Conservation (phyloP, 2,888 invertebrate genomes). For the Peribatodes rhomboidaria region DNA sequence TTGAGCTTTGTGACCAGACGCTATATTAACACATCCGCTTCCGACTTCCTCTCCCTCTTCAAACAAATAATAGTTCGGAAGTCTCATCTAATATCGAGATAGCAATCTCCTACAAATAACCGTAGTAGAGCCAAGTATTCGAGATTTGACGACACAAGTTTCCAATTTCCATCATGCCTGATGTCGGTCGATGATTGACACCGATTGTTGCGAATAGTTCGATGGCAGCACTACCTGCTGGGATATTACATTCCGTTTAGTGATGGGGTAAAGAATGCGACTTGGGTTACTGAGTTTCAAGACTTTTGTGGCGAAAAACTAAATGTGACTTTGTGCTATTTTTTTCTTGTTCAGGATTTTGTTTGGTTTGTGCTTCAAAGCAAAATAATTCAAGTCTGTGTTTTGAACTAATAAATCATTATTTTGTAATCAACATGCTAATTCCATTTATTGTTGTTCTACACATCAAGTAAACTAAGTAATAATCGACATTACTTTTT, state of each 20-base stretch:
- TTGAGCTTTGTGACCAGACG: too few species aligned
- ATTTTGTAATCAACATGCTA: too few species aligned
- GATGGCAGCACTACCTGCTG: constrained; percentile 32
- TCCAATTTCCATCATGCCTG: constrained; percentile 23
- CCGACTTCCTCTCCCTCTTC: background rate
- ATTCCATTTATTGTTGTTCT: too few species aligned
- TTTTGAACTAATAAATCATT: too few species aligned
- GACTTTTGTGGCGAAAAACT: too few species aligned
- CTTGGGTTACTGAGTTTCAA: background rate
- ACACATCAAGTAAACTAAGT: too few species aligned
- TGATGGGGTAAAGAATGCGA: constrained; percentile 14
- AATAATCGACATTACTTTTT: too few species aligned
- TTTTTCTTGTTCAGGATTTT: too few species aligned
- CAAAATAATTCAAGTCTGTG: too few species aligned
- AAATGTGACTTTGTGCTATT: too few species aligned
- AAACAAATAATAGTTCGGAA: background rate
- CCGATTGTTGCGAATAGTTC: constrained; percentile 43
- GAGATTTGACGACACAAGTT: constrained; percentile 22
- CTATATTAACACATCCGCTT: background rate
- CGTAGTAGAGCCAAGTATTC: constrained; percentile 2
- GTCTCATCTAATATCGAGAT: constrained; percentile 7
- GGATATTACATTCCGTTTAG: constrained; percentile 43
- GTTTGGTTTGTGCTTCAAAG: too few species aligned
- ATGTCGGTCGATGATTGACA: constrained; percentile 28
- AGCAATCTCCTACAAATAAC: constrained; percentile 10